A percentile compares a stretch with the other conserved stretches of the same genome.
Conservation (phyloP, 92 coral and sea anemone genomes). For the Galaxea fascicularis region DNA sequence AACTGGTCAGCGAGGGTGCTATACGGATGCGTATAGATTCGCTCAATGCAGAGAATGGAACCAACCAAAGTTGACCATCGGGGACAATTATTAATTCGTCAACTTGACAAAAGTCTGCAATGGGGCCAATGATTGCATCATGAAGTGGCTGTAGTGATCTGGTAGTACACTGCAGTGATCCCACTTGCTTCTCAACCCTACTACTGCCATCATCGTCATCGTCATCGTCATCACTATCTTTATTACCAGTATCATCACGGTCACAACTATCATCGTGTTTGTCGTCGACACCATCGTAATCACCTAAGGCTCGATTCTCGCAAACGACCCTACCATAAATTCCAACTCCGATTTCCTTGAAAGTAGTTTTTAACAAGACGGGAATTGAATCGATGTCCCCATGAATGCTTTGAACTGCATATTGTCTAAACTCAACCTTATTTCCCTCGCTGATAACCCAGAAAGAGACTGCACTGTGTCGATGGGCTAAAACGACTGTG, state of each 20-base stretch:
- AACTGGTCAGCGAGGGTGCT: background rate
- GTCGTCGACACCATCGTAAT: background rate
- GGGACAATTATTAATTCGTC: background rate
- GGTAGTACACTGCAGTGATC: background rate
- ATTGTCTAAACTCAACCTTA: background rate
- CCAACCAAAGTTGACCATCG: background rate
- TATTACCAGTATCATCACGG: background rate
- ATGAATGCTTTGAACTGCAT: background rate
- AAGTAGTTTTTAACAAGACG: background rate
- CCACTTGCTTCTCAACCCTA: background rate
- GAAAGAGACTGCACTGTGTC: background rate
- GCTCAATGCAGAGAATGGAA: background rate
- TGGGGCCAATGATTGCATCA: background rate
- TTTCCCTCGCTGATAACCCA: conserved; percentile 3
- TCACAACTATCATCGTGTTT: background rate
- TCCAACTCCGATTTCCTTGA: background rate
- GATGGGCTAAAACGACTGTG: background rate
- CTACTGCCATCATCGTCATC: too few relatives aligned
- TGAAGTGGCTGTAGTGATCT: background rate
- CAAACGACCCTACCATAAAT: background rate
- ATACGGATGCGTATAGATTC: background rate
- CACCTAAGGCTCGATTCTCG: background rate
- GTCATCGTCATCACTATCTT: background rate
- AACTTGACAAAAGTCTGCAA: background rate
- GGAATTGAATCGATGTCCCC: background rate